phyloP scores from a whole-genome alignment of 2,888 invertebrate genomes.

The Brachypalpus laphriformis region DNA sequence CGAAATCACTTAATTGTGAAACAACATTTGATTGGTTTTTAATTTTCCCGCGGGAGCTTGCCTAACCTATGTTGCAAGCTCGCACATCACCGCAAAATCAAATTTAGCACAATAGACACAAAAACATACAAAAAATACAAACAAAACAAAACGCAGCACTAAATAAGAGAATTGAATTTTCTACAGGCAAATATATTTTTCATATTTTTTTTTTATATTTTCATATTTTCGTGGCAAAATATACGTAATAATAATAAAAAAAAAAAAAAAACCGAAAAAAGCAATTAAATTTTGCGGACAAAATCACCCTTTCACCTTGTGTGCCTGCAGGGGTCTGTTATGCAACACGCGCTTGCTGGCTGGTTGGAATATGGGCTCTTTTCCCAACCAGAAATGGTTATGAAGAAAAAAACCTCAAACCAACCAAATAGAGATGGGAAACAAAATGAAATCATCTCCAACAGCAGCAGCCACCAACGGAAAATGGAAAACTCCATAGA shows the following conservation, averaged over 20 bases:
- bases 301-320: conserved; percentile 45
- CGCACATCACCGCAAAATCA: neutral
- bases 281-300: conserved; percentile 59
- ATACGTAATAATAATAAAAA: neutral
- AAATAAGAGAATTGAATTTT: conserved; percentile 19
- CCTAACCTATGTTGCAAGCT: neutral
- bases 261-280: conserved; percentile 38
- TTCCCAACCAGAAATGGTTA: neutral
- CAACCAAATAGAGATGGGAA: conserved; percentile 13
- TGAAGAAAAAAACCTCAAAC: neutral
- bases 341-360: conserved; percentile 19
- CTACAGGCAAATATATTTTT: conserved; percentile 6
- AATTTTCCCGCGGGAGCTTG: neutral
- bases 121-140: neutral
- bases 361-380: neutral
- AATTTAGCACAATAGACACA: neutral
- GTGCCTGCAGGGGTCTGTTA: conserved; percentile 14
- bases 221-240: neutral
- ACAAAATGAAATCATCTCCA: conserved; percentile 41
- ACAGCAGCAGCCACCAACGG: neutral
- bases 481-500: conserved; percentile 19
- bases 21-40: conserved; percentile 42
- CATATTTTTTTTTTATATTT: neutral
- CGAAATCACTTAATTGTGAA: conserved; percentile 11
- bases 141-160: neutral